A percentile compares a stretch with the other conserved stretches of the same genome.
phyloP scores from a whole-genome alignment of 2,797 vertebrate genomes.

The Natrix natrix region DNA sequence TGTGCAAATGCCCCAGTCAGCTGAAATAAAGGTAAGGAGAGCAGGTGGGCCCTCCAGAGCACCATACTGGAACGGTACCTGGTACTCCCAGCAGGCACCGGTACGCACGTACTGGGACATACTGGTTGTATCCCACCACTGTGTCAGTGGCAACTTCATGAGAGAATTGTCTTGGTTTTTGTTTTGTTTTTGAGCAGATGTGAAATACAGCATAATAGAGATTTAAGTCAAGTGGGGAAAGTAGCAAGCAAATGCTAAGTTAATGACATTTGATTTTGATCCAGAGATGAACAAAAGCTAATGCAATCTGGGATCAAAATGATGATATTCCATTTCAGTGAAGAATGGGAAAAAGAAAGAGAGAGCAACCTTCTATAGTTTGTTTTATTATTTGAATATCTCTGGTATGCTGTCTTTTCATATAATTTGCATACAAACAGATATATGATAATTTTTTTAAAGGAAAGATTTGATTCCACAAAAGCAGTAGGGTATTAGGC shows the following conservation, averaged over 20 bases:
- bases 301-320: not conserved
- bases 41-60: no score
- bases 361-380: not conserved
- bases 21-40: no score
- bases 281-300: not conserved
- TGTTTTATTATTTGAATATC: rapidly evolving
- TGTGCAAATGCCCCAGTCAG: no score
- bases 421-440: slow-evolving; percentile 2
- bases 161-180: not conserved
- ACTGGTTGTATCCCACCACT: no score
- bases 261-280: not conserved
- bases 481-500: not conserved
- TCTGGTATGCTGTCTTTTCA: no score
- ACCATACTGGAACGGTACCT: no score
- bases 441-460: slow-evolving; percentile 11
- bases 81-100: no score
- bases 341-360: not conserved
- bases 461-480: not conserved
- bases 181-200: not conserved
- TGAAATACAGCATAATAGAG: not conserved
- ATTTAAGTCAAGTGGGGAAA: not conserved
- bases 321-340: not conserved
- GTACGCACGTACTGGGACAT: no score
- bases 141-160: not conserved
- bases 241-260: not conserved